Percentiles rank a stretch among this genome's conserved stretches.
phyloP scores from a whole-genome alignment of 2,888 invertebrate species.

The Catocala sponsa region DNA sequence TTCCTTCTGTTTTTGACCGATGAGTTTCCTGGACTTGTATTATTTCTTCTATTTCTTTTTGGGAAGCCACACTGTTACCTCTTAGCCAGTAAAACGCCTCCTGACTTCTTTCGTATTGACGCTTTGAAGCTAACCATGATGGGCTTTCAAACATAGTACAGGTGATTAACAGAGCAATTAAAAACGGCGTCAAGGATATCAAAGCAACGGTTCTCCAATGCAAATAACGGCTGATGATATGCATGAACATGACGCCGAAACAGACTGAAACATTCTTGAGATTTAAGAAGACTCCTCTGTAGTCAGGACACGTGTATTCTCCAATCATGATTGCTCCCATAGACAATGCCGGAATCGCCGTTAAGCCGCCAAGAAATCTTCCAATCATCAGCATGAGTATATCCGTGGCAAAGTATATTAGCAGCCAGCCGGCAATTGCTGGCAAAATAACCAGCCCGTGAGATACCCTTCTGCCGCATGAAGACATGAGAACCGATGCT shows the following conservation, averaged over 20 bases:
- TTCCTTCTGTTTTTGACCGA: slow-evolving; percentile 19
- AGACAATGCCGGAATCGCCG: slow-evolving; percentile 56
- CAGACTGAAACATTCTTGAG: slow-evolving; percentile 66
- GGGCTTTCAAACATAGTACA: slow-evolving; percentile 88
- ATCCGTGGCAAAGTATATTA: slow-evolving; percentile 58
- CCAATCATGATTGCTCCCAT: slow-evolving; percentile 70
- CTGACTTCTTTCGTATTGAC: slow-evolving; percentile 78
- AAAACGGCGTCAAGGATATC: slow-evolving; percentile 54
- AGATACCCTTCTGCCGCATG: slow-evolving; percentile 59
- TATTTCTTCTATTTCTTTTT: slow-evolving; percentile 59
- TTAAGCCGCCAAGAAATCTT: slow-evolving; percentile 60
- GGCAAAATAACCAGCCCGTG: slow-evolving; percentile 61
- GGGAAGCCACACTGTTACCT: slow-evolving; percentile 62
- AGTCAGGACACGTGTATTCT: slow-evolving; percentile 68
- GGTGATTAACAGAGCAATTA: slow-evolving; percentile 61
- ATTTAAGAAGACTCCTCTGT: slow-evolving; percentile 70
- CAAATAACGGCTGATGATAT: slow-evolving; percentile 57
- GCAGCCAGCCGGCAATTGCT: slow-evolving; percentile 61
- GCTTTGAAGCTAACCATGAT: slow-evolving; percentile 84
- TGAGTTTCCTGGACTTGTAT: slow-evolving; percentile 59
- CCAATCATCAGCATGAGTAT: slow-evolving; percentile 59
- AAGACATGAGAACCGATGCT: slow-evolving; percentile 64
- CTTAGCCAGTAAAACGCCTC: slow-evolving; percentile 83
- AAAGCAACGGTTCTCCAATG: slow-evolving; percentile 65
- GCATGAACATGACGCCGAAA: slow-evolving; percentile 61